Evolutionary conservation across 2,797 vertebrate species (phyloP).

Genomic region (Typhlichthys eigenmanni): DNA sequence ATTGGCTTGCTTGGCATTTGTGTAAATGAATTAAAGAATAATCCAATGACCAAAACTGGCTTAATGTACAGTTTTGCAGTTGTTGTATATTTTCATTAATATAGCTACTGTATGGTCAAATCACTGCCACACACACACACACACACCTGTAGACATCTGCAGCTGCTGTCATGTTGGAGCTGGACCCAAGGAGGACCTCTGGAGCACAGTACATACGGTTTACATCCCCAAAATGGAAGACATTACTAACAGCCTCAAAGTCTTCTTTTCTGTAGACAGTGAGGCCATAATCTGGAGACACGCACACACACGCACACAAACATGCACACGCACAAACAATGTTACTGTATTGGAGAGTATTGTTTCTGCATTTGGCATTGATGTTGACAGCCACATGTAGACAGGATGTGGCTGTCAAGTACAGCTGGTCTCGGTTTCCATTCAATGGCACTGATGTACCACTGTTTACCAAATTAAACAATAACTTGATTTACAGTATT

Average conservation of each 20-base stretch:
- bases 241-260: conserved; percentile 59
- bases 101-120: background rate
- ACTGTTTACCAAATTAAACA: too few relatives aligned
- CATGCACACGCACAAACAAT: conserved; percentile 1
- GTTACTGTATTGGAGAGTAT: conserved; percentile 2
- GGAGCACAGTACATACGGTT: conserved; percentile 72
- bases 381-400: conserved; percentile 5
- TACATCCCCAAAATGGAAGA: conserved; percentile 59
- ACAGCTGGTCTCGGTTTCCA: background rate
- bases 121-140: conserved; percentile 32
- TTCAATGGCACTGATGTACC: too few relatives aligned
- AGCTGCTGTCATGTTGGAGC: conserved; percentile 53
- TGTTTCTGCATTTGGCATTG: conserved; percentile 17
- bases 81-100: too few relatives aligned
- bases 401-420: background rate
- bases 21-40: too few relatives aligned
- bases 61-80: too few relatives aligned
- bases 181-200: conserved; percentile 70
- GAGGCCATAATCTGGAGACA: conserved; percentile 72
- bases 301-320: conserved; percentile 19
- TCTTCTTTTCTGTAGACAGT: conserved; percentile 74
- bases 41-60: too few relatives aligned
- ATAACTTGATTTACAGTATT: too few relatives aligned
- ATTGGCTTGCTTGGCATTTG: too few relatives aligned
- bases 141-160: conserved; percentile 74